Evolutionary conservation across 2,113 vertebrate species (phyloP).

Genomic region (Semicossyphus pulcher): DNA sequence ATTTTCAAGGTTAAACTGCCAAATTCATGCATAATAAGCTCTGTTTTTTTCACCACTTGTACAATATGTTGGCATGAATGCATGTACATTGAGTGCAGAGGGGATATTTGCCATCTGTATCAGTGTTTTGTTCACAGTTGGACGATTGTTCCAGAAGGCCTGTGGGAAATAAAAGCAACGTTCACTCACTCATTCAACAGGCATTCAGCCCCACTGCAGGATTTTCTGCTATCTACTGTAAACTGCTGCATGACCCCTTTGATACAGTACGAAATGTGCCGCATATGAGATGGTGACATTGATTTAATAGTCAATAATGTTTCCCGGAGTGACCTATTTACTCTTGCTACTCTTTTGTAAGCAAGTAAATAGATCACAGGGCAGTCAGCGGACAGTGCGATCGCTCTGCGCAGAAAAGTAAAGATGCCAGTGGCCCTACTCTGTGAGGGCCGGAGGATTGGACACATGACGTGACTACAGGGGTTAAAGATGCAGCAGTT

Average conservation of each 20-base stretch:
- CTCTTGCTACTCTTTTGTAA: not conserved
- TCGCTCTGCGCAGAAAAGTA: conserved; percentile 12
- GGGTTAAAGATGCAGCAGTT: not conserved
- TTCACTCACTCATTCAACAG: conserved; percentile 64
- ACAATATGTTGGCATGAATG: conserved; percentile 19
- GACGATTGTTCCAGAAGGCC: conserved; percentile 79
- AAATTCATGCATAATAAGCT: conserved; percentile 33
- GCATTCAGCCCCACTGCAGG: conserved; percentile 34
- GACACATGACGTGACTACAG: too few species aligned
- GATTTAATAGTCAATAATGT: conserved; percentile 57
- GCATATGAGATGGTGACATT: conserved; percentile 37
- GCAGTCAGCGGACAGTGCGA: conserved; percentile 6
- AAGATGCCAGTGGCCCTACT: not conserved
- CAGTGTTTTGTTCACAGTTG: conserved; percentile 72
- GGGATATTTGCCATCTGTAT: conserved; percentile 55
- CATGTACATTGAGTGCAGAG: conserved; percentile 14
- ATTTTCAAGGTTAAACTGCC: conserved; percentile 39
- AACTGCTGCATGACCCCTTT: conserved; percentile 29
- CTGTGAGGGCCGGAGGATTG: conserved; percentile 2
- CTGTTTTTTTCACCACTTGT: not conserved
- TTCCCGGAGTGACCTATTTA: conserved; percentile 55
- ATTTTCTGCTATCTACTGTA: conserved; percentile 27
- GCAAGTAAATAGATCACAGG: conserved; percentile 24
- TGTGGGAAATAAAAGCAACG: conserved; percentile 68
- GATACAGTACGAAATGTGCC: conserved; percentile 23